Evolutionary conservation across 2,888 invertebrate species (phyloP).

Genomic region (Thera obeliscata): DNA sequence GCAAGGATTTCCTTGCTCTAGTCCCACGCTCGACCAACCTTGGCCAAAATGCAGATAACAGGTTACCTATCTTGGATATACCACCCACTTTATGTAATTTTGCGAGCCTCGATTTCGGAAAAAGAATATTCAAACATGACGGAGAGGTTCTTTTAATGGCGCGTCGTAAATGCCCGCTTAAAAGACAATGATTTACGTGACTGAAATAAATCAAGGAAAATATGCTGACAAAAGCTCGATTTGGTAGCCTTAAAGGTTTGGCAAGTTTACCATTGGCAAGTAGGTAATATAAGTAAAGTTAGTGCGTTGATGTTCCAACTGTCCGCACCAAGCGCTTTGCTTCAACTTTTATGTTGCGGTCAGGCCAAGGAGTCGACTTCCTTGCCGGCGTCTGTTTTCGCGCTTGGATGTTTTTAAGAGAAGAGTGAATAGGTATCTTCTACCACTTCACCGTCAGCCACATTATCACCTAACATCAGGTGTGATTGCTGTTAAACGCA

Average conservation of each 20-base stretch:
- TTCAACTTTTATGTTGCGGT: too few species aligned
- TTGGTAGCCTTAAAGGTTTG: background rate
- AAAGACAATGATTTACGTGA: conserved; percentile 38
- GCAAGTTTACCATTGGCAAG: background rate
- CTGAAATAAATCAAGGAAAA: conserved; percentile 29
- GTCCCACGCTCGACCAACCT: conserved; percentile 35
- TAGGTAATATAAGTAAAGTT: background rate
- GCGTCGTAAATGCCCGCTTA: conserved; percentile 43
- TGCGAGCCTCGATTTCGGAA: conserved; percentile 45
- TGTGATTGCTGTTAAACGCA: too few species aligned
- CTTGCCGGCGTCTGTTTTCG: too few species aligned
- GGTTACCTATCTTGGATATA: conserved; percentile 40
- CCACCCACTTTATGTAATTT: conserved; percentile 43
- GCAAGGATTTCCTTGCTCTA: conserved; percentile 35
- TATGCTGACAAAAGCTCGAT: background rate
- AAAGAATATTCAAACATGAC: conserved; percentile 44
- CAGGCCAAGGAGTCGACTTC: too few species aligned
- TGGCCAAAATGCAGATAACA: conserved; percentile 46
- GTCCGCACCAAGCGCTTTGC: too few species aligned
- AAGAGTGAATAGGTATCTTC: too few species aligned
- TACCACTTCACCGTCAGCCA: too few species aligned
- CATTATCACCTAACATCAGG: too few species aligned
- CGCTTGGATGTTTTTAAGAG: too few species aligned
- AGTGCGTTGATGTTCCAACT: too few species aligned
- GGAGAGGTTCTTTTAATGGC: conserved; percentile 39